Evolutionary conservation across 2,888 invertebrate species (phyloP).

Genomic region (Yponomeuta plumbellus): DNA sequence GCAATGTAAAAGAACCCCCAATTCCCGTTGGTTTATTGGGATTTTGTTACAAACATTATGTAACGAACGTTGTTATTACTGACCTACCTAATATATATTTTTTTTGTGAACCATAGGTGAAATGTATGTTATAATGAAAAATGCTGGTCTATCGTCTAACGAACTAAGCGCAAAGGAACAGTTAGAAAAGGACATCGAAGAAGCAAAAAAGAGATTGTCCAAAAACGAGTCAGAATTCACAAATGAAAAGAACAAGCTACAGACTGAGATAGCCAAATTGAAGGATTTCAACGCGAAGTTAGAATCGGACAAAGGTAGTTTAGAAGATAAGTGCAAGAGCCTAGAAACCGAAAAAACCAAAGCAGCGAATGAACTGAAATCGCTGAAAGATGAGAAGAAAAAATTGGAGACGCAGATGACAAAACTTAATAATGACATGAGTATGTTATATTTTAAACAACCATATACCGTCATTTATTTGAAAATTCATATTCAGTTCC

Average conservation of each 20-base stretch:
- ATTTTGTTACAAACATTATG: background rate
- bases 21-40: too few species aligned
- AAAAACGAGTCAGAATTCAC: conserved; percentile 68
- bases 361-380: conserved; percentile 61
- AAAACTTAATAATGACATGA: conserved; percentile 77
- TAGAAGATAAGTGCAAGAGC: conserved; percentile 46
- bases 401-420: conserved; percentile 76
- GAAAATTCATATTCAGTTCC: background rate
- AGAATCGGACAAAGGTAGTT: conserved; percentile 62
- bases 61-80: background rate
- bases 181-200: conserved; percentile 72
- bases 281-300: conserved; percentile 69
- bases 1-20: too few species aligned
- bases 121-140: conserved; percentile 78
- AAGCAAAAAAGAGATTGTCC: conserved; percentile 68
- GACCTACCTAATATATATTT: background rate
- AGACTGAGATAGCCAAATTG: conserved; percentile 68
- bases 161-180: conserved; percentile 65
- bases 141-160: conserved; percentile 71
- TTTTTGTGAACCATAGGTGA: conserved; percentile 57
- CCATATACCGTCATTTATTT: background rate
- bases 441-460: conserved; percentile 49
- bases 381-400: conserved; percentile 80
- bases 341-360: conserved; percentile 60
- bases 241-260: conserved; percentile 68